Evolutionary conservation across 1,140 invertebrate genomes (phyloP).

Genomic region (Daktulosphaira vitifoliae): DNA sequence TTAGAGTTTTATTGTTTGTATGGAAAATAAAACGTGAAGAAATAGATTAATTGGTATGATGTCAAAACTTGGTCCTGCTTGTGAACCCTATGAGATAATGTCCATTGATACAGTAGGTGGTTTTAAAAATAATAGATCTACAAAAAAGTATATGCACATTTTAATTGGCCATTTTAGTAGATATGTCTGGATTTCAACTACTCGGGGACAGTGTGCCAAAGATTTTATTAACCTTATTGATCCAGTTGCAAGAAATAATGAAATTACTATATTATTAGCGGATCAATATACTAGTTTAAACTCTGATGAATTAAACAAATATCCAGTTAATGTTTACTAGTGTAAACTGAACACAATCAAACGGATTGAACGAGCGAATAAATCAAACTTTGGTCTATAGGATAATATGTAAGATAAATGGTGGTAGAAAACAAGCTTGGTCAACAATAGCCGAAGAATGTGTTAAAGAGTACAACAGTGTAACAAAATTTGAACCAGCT

Average conservation of each 20-base stretch:
- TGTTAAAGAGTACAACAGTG: constrained; percentile 36
- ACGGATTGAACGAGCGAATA: constrained; percentile 31
- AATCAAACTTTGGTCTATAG: constrained; percentile 36
- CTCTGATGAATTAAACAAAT: not conserved
- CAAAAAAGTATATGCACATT: constrained; percentile 34
- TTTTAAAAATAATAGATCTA: constrained; percentile 15
- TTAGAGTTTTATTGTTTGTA: constrained; percentile 26
- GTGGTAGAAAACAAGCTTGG: constrained; percentile 36
- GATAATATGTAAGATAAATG: constrained; percentile 36
- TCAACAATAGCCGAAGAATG: constrained; percentile 36
- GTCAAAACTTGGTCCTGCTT: constrained; percentile 34
- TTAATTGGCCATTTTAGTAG: constrained; percentile 32
- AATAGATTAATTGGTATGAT: constrained; percentile 23
- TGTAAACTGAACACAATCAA: constrained; percentile 23
- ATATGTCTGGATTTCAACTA: constrained; percentile 9
- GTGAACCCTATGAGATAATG: constrained; percentile 4
- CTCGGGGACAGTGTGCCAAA: not conserved
- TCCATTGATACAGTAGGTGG: constrained; percentile 35
- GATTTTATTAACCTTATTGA: not conserved
- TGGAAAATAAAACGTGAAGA: constrained; percentile 33
- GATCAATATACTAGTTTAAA: not conserved
- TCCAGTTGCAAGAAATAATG: not conserved
- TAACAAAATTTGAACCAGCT: constrained; percentile 37
- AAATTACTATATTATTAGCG: not conserved
- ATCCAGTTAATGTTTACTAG: not conserved